Conservation (phyloP, 37 sponge, comb jelly and placozoan genomes). For the Cladorhizidae sp. region DNA sequence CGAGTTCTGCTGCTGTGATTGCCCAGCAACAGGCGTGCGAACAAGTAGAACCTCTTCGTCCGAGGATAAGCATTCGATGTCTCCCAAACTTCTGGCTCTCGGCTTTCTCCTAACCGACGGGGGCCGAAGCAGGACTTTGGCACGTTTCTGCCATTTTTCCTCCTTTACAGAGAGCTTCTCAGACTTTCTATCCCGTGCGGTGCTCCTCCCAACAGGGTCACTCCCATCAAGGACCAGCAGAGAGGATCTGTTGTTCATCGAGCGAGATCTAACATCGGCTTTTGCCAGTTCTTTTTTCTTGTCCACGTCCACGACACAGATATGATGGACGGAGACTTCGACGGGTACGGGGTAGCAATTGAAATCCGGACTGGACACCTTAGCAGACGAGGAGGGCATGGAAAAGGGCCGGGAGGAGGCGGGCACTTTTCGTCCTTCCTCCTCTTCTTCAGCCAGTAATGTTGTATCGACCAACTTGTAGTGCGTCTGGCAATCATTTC, state of each 20-base stretch:
- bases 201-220: too few species aligned
- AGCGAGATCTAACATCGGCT: not conserved
- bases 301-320: slow-evolving; percentile 11
- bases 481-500: not conserved
- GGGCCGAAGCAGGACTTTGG: too few species aligned
- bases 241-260: not conserved
- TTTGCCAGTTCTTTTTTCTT: not conserved
- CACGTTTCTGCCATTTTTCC: too few species aligned
- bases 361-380: not conserved
- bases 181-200: too few species aligned
- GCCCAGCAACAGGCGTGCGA: not conserved
- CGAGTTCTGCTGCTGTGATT: too few species aligned
- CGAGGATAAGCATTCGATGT: slow-evolving; percentile 7
- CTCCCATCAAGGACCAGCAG: too few species aligned
- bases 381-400: not conserved
- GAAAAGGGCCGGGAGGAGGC: not conserved
- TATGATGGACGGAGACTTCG: slow-evolving; percentile 2
- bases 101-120: not conserved
- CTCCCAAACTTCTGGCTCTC: slow-evolving; percentile 15
- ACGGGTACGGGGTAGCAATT: not conserved
- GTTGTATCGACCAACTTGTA: slow-evolving; percentile 1
- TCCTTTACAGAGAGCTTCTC: too few species aligned
- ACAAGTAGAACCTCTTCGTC: slow-evolving; percentile 24
- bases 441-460: not conserved
- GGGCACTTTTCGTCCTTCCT: not conserved